Percentiles rank a stretch among this genome's conserved stretches.
These are phyloP conservation scores for Drosophila lacteicornis DNA, from an alignment of 1,140 invertebrate genomes.

Conservation along the genomic window DNA sequence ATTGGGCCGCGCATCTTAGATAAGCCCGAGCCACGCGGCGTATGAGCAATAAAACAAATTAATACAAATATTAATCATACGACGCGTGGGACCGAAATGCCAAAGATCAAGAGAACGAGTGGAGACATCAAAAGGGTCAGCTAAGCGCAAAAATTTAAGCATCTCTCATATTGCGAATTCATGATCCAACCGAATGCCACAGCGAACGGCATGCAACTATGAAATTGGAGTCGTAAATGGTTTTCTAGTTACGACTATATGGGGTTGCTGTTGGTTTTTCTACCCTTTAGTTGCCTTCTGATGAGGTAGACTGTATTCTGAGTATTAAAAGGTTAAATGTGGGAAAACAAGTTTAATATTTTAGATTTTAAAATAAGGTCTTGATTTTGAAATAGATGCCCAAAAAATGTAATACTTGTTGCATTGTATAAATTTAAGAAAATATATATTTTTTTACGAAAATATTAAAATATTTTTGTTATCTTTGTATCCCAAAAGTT, in stretches of 20 bases:
- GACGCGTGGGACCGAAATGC: constrained; percentile 44
- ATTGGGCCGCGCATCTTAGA: constrained; percentile 39
- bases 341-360: not conserved
- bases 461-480: too few relatives aligned
- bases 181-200: not conserved
- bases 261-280: constrained; percentile 3
- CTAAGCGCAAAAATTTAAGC: constrained; percentile 15
- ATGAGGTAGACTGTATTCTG: not conserved
- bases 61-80: constrained; percentile 70
- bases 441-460: too few relatives aligned
- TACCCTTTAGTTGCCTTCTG: not conserved
- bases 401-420: too few relatives aligned
- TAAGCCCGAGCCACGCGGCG: constrained; percentile 35
- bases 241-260: constrained; percentile 19
- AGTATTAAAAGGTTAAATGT: too few relatives aligned
- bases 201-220: constrained; percentile 16
- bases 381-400: too few relatives aligned
- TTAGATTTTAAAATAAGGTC: too few relatives aligned
- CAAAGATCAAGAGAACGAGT: constrained; percentile 13
- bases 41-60: constrained; percentile 66
- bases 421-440: too few relatives aligned
- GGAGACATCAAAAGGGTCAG: constrained; percentile 29
- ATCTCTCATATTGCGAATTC: constrained; percentile 19
- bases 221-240: constrained; percentile 43
- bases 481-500: too few relatives aligned